These are phyloP conservation scores for Gambusia affinis DNA, from an alignment of 2,113 vertebrate genomes.

Conservation along the genomic window DNA sequence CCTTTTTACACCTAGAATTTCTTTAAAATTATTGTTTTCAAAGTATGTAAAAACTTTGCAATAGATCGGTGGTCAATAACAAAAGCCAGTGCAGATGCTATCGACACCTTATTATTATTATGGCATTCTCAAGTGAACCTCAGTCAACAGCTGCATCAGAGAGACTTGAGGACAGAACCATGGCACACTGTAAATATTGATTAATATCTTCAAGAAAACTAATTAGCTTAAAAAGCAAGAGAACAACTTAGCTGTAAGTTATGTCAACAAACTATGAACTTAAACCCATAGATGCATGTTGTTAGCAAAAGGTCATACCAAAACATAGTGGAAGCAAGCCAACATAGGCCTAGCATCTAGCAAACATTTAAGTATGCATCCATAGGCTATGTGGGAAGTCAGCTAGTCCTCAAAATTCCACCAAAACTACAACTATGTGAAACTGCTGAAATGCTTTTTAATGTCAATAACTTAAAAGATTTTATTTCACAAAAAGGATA, in stretches of 20 bases:
- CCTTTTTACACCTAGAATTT: constrained; percentile 14
- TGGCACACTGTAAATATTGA: neutral
- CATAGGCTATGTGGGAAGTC: too few species aligned
- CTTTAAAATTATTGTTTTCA: neutral
- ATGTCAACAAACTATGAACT: neutral
- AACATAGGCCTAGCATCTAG: neutral
- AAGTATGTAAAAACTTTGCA: too few species aligned
- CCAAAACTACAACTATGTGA: neutral
- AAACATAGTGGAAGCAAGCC: neutral
- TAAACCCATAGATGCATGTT: neutral
- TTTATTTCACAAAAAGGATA: neutral
- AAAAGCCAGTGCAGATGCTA: too few species aligned
- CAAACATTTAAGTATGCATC: neutral
- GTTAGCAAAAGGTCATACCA: neutral
- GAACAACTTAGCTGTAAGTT: too few species aligned
- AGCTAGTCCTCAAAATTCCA: neutral
- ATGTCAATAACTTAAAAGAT: neutral
- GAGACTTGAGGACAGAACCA: neutral
- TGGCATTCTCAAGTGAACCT: neutral
- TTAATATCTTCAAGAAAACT: neutral
- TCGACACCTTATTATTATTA: too few species aligned
- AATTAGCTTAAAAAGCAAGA: neutral
- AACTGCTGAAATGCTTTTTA: neutral
- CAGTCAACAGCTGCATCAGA: too few species aligned
- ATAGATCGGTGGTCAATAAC: too few species aligned